phyloP scores from a whole-genome alignment of 2,888 invertebrate species.

The Sarcophaga subvicina region DNA sequence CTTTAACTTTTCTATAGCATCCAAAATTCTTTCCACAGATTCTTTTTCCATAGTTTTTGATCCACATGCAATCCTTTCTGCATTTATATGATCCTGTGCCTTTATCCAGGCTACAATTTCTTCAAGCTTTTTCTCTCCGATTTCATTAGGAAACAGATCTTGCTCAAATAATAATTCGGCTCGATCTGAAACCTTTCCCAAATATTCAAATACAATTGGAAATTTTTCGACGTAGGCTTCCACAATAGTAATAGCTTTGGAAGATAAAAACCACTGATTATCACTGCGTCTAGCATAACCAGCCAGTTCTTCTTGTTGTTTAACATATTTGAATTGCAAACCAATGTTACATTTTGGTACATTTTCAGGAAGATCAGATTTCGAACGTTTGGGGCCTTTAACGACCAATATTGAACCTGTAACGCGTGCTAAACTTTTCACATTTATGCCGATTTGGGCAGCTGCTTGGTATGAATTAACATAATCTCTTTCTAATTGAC shows the following conservation, averaged over 20 bases:
- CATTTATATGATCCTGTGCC: constrained; percentile 85
- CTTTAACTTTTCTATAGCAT: constrained; percentile 81
- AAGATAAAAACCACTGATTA: constrained; percentile 92
- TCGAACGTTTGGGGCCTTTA: constrained; percentile 81
- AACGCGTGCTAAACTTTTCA: constrained; percentile 90
- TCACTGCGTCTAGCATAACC: constrained; percentile 90
- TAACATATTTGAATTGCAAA: constrained; percentile 94
- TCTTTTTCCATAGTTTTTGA: constrained; percentile 88
- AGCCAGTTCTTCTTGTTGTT: constrained; percentile 88
- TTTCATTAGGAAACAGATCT: constrained; percentile 85
- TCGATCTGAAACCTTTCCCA: constrained; percentile 81
- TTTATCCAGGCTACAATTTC: constrained; percentile 88
- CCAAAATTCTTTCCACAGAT: constrained; percentile 82
- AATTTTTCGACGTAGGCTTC: constrained; percentile 87
- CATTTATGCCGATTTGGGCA: constrained; percentile 84
- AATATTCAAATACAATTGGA: constrained; percentile 87
- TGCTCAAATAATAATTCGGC: constrained; percentile 86
- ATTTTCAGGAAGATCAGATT: constrained; percentile 78
- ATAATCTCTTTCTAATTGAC: constrained; percentile 73
- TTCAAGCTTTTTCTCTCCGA: constrained; percentile 80
- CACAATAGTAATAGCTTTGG: constrained; percentile 88
- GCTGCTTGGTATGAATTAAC: constrained; percentile 75
- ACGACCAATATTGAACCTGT: constrained; percentile 92
- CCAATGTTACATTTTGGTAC: constrained; percentile 89
- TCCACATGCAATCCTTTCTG: constrained; percentile 87